These are phyloP conservation scores for Protaetia brevitarsis DNA, from an alignment of 1,140 invertebrate species.

Conservation along the genomic window DNA sequence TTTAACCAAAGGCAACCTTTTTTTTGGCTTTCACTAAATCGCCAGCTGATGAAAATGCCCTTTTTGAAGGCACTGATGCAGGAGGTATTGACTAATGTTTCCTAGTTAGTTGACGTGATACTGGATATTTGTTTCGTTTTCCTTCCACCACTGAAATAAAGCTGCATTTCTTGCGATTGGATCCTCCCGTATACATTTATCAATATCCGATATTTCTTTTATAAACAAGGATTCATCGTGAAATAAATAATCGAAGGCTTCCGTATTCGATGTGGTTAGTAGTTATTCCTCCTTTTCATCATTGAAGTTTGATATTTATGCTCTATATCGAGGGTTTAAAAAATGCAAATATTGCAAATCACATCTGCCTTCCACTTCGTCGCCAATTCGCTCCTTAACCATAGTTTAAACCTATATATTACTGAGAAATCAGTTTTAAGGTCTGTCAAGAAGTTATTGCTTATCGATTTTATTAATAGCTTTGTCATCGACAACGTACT, in stretches of 20 bases:
- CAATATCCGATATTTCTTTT: not conserved
- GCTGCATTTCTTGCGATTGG: not conserved
- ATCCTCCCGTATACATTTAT: not conserved
- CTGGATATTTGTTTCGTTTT: conserved; percentile 24
- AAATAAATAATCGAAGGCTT: not conserved
- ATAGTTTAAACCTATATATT: not conserved
- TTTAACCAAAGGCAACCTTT: no score
- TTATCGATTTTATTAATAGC: not conserved
- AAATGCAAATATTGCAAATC: not conserved
- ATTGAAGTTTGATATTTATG: not conserved
- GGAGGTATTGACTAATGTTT: conserved; percentile 28
- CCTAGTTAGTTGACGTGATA: conserved; percentile 22
- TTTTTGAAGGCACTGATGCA: conserved; percentile 30
- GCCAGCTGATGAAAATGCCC: conserved; percentile 28
- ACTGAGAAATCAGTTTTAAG: not conserved
- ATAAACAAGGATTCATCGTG: not conserved
- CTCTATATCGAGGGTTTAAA: conserved; percentile 2
- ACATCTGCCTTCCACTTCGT: not conserved
- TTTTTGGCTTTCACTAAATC: no score
- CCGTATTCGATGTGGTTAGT: not conserved
- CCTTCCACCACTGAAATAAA: conserved; percentile 26
- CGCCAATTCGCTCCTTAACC: no score
- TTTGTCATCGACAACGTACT: not conserved
- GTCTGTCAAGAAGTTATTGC: not conserved
- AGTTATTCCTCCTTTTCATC: not conserved